Evolutionary conservation across 2,113 vertebrate species (phyloP), one percentile per base, ranked within the genome.

Genomic region (Noturus placidus): DNA sequence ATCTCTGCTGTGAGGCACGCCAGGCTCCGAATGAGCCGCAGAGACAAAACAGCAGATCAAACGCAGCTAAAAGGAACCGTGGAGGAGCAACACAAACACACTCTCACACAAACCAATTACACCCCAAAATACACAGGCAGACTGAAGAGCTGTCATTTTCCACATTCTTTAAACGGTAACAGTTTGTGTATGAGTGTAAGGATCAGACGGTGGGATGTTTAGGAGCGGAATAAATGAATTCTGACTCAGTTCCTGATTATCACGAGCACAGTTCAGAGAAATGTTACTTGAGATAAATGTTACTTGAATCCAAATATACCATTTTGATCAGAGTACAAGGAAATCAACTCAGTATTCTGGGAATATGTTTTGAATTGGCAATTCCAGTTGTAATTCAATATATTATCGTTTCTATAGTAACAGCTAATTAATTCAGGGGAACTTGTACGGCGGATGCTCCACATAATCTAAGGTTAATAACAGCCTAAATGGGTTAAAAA

Each of bases 1-100:
- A 74, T 83, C 87, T 74, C 78, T 72, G 56, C 69, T 85, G 88
- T 52, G 86, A 61, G 6, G 50, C 89, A 52, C 86, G 59, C 89
- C 90, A 78, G 89, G 89, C 57, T 86, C 86, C 54, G 70, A 76
- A 86, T 54, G 80, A 88, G 72, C 85, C 38, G 22, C 83, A 89
- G 86, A 85, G 85, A 80, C 81, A 84, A 89, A 90, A 87, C 88
- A 69, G 72, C 87, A 88, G 87, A 91, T 91, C 90, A 89, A 91
- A 89, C 84, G 54, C 87, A 78, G 80, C 87, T 89, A 76, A 84
- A 86, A 86, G 78, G 83, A 76, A 70, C 84, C 77, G 38, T 70
- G 42, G 65, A 80, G 80, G 87, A 83, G 76, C 69, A 83, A 46
- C 52, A 65, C 82, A 88, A 78, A 88, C 76, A 82, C 78, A 63